Percentiles rank a stretch among this genome's conserved stretches.
Conservation (phyloP, 2,113 vertebrate species). For the Dicentrarchus labrax region DNA sequence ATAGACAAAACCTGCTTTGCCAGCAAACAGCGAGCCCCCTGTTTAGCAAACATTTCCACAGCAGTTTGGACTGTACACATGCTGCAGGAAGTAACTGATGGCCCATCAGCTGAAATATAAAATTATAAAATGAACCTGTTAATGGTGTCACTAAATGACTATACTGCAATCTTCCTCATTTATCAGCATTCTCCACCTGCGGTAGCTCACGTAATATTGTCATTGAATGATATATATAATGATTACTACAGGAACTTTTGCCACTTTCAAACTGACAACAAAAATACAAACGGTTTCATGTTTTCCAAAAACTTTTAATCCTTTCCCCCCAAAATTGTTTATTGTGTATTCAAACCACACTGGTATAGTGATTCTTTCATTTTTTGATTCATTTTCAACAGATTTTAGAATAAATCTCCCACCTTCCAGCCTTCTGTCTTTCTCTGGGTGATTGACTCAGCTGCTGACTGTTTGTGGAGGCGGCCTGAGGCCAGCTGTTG, state of each 20-base stretch:
- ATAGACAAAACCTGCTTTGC: neutral
- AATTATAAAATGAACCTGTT: no score
- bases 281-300: neutral
- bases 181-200: neutral
- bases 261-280: neutral
- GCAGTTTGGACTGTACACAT: constrained; percentile 10
- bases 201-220: neutral
- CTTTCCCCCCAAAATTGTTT: neutral
- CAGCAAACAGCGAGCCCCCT: neutral
- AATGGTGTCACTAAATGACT: constrained; percentile 27
- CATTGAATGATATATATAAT: neutral
- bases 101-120: constrained; percentile 17
- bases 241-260: neutral
- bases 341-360: neutral
- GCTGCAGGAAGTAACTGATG: constrained; percentile 5
- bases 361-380: neutral
- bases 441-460: constrained; percentile 21
- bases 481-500: constrained; percentile 34
- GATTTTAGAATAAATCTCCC: neutral
- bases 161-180: constrained; percentile 16
- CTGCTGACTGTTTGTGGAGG: constrained; percentile 30
- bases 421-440: constrained; percentile 1
- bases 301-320: neutral
- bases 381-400: neutral
- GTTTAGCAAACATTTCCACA: constrained; percentile 4